These are phyloP conservation scores for Drosophila anomelani DNA, from an alignment of 2,888 invertebrate species.

Conservation along the genomic window DNA sequence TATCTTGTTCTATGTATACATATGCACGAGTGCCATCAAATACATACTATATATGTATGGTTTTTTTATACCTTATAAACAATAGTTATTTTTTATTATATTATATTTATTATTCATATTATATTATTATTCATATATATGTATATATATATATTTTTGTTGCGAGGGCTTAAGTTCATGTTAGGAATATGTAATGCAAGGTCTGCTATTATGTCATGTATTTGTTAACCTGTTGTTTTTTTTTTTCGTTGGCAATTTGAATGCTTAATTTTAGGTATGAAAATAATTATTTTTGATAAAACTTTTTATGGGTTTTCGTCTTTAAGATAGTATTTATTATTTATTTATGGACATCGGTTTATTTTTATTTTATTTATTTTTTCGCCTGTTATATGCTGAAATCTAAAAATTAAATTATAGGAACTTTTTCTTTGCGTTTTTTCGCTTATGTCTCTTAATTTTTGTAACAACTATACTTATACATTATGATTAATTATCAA, in stretches of 20 bases:
- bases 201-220: conserved; percentile 6
- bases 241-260: conserved; percentile 28
- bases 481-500: conserved; percentile 8
- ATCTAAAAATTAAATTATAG: conserved; percentile 40
- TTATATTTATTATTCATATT: no score
- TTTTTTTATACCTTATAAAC: background rate
- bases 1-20: conserved; percentile 14
- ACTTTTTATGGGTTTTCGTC: background rate
- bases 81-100: conserved; percentile 1
- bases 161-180: conserved; percentile 24
- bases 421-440: conserved; percentile 72
- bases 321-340: background rate
- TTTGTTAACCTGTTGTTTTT: conserved; percentile 13
- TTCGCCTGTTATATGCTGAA: background rate
- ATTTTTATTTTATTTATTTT: background rate
- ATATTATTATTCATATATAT: background rate
- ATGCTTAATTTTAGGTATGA: conserved; percentile 29
- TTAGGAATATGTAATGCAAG: conserved; percentile 1
- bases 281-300: conserved; percentile 22
- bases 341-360: conserved; percentile 3
- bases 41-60: background rate
- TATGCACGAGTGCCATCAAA: conserved; percentile 1
- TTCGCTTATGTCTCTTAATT: conserved; percentile 22
- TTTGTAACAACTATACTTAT: conserved; percentile 32
- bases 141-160: conserved; percentile 2